Evolutionary conservation across 92 coral and sea anemone genomes (phyloP), one percentile per base, ranked within the genome.

Genomic region (Porites lobata): DNA sequence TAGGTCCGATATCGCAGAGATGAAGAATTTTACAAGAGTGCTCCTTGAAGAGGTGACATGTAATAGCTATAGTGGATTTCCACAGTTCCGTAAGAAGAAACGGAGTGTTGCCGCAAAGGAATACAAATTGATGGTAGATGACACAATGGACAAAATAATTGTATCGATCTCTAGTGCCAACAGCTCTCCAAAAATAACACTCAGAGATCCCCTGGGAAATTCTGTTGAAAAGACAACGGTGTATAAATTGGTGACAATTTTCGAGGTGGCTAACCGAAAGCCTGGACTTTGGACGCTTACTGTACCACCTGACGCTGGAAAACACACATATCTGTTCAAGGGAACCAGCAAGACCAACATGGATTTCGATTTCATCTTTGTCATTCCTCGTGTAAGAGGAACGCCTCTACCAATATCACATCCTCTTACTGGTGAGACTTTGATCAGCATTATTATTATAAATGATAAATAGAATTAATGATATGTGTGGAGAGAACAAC

Each of bases 341-440:
- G 96, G 86, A 52, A 80, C 92, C 26, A 91, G 98, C 71, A 78
- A 87, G 29, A 88, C 85, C 3, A 95, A 95, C 84, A 72, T 95
- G 20, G 96, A 93, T 68, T 95, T 95, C 77, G 96, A 94, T 26
- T 82, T 87, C 85, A 85, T 84, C 86, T 95, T 93, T 63, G 92
- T 93, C 70, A 72, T 91, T 5, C 93, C 94, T 22, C 83, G 71
- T 0, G 20, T 82, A 8, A 90, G 88, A 22, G 78, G 79, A 51
- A 81, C 47, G 53, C 91, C 90, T 3, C 63, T 93, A 32, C 98
- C 98, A 12, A 79, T 92, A 51, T 65, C 87, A 8, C 79, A 88
- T 67, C 98, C 98, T 10, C 80, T 95, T 11, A 52, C 65, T 65
- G 96, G 98, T 95, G 79, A 74, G 78, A 19, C 53, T 9, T 18